phyloP scores from a whole-genome alignment of 2,888 invertebrate genomes.

The Drosophila antonietae region DNA sequence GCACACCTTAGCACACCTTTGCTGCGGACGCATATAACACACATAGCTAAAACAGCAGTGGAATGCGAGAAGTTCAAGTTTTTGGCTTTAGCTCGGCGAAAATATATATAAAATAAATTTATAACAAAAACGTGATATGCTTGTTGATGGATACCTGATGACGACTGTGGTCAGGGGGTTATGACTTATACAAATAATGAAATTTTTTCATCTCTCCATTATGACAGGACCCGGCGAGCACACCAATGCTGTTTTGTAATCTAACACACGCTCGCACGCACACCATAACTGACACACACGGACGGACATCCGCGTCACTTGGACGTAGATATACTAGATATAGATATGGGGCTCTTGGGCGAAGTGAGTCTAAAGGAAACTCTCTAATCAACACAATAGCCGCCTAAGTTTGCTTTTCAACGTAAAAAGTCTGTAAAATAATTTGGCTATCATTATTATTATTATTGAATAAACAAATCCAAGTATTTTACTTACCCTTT shows the following conservation, averaged over 20 bases:
- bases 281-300: conserved; percentile 10
- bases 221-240: conserved; percentile 20
- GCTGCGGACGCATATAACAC: conserved; percentile 36
- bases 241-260: conserved; percentile 25
- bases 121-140: conserved; percentile 77
- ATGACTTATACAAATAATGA: conserved; percentile 39
- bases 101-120: conserved; percentile 74
- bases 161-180: conserved; percentile 35
- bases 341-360: neutral
- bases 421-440: neutral
- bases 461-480: neutral
- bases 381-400: conserved; percentile 3
- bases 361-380: conserved; percentile 6
- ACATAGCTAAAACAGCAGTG: conserved; percentile 12
- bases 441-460: neutral
- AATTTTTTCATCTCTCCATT: conserved; percentile 37
- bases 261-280: conserved; percentile 12
- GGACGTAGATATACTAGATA: neutral
- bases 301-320: conserved; percentile 1
- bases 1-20: conserved; percentile 29
- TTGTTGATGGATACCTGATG: conserved; percentile 71
- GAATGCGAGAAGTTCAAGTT: conserved; percentile 26
- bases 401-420: neutral
- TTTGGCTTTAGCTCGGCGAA: conserved; percentile 38
- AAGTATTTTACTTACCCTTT: neutral